phyloP scores from a whole-genome alignment of 2,888 invertebrate species.

The Thymelicus lineola region DNA sequence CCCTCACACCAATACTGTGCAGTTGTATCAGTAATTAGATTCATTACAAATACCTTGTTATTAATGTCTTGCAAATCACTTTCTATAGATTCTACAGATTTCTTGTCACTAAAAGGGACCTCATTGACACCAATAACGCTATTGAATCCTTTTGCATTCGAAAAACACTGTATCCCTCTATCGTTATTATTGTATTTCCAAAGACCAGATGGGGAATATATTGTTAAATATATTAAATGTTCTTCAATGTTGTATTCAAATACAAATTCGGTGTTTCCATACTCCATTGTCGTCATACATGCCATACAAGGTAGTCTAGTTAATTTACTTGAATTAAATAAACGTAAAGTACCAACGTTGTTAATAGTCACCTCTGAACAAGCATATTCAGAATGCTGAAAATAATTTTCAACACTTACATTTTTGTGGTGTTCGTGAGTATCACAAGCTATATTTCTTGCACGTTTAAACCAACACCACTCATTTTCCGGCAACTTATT shows the following conservation, averaged over 20 bases:
- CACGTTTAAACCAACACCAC: conserved; percentile 69
- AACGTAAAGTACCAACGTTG: conserved; percentile 58
- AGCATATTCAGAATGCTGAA: conserved; percentile 11
- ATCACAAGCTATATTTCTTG: conserved; percentile 19
- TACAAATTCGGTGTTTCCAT: conserved; percentile 61
- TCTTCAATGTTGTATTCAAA: conserved; percentile 64
- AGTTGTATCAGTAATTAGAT: conserved; percentile 78
- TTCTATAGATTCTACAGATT: conserved; percentile 34
- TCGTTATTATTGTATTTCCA: conserved; percentile 76
- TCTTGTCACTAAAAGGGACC: conserved; percentile 54
- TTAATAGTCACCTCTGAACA: conserved; percentile 61
- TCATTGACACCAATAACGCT: conserved; percentile 73
- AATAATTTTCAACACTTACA: neutral
- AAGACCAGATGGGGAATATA: conserved; percentile 84
- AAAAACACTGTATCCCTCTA: conserved; percentile 85
- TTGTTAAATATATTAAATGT: conserved; percentile 72
- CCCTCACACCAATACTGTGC: conserved; percentile 89
- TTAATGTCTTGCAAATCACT: conserved; percentile 48
- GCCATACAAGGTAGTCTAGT: conserved; percentile 67
- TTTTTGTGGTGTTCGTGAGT: neutral
- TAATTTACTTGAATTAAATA: conserved; percentile 50
- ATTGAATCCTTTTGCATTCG: conserved; percentile 83
- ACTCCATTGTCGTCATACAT: conserved; percentile 64
- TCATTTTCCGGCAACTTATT: conserved; percentile 51
- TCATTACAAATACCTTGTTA: conserved; percentile 79